These are phyloP conservation scores for Oasisia sp. DNA, from an alignment of 2,888 invertebrate genomes.

Conservation along the genomic window DNA sequence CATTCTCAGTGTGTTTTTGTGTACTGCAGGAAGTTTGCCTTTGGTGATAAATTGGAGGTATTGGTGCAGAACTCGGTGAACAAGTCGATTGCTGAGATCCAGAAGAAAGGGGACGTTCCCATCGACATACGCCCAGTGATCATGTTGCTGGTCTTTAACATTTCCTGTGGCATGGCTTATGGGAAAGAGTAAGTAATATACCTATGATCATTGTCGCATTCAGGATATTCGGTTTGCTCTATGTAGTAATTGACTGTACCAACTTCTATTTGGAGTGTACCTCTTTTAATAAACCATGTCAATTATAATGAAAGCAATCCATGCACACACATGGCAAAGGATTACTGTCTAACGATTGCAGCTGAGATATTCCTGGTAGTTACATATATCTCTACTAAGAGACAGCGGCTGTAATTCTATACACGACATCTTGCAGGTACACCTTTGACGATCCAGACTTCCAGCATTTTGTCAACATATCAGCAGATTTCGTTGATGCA, in stretches of 20 bases:
- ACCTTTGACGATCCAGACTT: conserved; percentile 21
- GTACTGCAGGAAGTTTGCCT: conserved; percentile 20
- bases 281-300: not conserved
- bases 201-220: not conserved
- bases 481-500: not conserved
- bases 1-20: not conserved
- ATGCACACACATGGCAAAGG: not conserved
- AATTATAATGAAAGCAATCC: too few species aligned
- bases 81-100: not conserved
- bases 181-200: not conserved
- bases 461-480: conserved; percentile 21
- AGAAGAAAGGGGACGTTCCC: not conserved
- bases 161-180: not conserved
- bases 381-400: not conserved
- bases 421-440: not conserved
- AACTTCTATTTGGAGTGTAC: not conserved
- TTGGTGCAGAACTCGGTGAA: conserved; percentile 20
- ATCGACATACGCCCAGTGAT: conserved; percentile 17
- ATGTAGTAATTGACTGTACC: not conserved
- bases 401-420: not conserved
- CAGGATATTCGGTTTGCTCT: not conserved
- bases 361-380: not conserved
- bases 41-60: not conserved
- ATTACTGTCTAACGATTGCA: not conserved
- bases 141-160: conserved; percentile 22